phyloP scores from a whole-genome alignment of 1,140 invertebrate genomes.

The Teleopsis dalmanni region DNA sequence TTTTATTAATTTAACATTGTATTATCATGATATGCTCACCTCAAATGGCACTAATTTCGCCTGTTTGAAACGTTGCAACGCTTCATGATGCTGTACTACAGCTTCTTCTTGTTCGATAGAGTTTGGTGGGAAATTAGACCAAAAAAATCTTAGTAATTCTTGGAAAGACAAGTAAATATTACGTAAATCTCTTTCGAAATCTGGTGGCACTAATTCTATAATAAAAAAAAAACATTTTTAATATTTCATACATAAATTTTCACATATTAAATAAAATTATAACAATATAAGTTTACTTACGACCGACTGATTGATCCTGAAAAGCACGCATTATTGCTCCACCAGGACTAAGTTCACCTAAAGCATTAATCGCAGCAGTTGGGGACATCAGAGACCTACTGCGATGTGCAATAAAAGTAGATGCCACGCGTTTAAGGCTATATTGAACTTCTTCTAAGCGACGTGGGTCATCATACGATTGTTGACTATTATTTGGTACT shows the following conservation, averaged over 20 bases:
- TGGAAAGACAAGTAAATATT: slow-evolving; percentile 75
- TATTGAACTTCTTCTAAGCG: slow-evolving; percentile 34
- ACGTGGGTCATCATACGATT: slow-evolving; percentile 43
- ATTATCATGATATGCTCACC: slow-evolving; percentile 44
- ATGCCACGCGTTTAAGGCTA: slow-evolving; percentile 28
- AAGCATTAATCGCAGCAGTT: slow-evolving; percentile 66
- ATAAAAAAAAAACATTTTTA: slow-evolving; percentile 12
- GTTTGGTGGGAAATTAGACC: slow-evolving; percentile 86
- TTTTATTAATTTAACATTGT: neutral
- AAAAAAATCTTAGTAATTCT: slow-evolving; percentile 88
- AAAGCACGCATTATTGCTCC: slow-evolving; percentile 85
- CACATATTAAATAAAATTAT: slow-evolving; percentile 1
- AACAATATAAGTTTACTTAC: slow-evolving; percentile 50
- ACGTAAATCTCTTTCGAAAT: slow-evolving; percentile 75
- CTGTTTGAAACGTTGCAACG: slow-evolving; percentile 77
- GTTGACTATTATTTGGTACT: slow-evolving; percentile 48
- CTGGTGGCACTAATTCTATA: slow-evolving; percentile 68
- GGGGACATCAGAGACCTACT: slow-evolving; percentile 45
- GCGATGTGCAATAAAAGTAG: slow-evolving; percentile 36
- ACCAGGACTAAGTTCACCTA: slow-evolving; percentile 88
- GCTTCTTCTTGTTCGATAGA: slow-evolving; percentile 71
- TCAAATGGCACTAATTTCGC: slow-evolving; percentile 79
- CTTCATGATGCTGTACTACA: slow-evolving; percentile 76
- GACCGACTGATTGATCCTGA: slow-evolving; percentile 65
- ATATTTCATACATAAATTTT: slow-evolving; percentile 5